phyloP scores from a whole-genome alignment of 92 coral and sea anemone genomes.

The Heteractis magnifica region DNA sequence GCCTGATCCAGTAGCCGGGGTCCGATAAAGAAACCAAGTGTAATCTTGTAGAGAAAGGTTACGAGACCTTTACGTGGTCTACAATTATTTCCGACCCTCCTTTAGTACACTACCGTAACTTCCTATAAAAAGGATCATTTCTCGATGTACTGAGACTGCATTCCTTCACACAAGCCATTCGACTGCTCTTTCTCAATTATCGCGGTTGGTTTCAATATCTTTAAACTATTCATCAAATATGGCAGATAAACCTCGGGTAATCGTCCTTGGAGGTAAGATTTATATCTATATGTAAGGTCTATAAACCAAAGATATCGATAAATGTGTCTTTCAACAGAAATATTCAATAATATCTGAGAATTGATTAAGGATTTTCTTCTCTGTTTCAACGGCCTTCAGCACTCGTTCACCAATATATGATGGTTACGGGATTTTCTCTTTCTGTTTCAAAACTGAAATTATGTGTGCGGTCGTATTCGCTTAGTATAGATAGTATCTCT shows the following conservation, averaged over 20 bases:
- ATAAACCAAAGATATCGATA: neutral
- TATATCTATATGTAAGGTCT: neutral
- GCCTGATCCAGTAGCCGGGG: neutral
- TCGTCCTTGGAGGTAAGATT: slow-evolving; percentile 67
- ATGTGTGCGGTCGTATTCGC: neutral
- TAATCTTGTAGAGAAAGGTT: neutral
- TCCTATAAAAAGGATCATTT: neutral
- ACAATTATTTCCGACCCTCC: neutral
- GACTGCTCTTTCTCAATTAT: neutral
- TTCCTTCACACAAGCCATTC: neutral
- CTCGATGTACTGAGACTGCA: neutral
- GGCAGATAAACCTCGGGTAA: slow-evolving; percentile 54
- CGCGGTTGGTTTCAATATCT: neutral
- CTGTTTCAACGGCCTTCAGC: neutral
- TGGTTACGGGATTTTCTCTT: neutral
- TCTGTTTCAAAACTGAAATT: neutral
- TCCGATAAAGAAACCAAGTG: slow-evolving; percentile 1
- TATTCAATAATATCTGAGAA: slow-evolving; percentile 1
- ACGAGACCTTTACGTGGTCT: neutral
- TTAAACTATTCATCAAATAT: slow-evolving; percentile 11
- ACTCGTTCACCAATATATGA: neutral
- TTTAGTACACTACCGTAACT: neutral
- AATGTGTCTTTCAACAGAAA: neutral
- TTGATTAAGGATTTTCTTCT: neutral
- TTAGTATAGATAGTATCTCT: neutral